Percentiles rank a stretch among this genome's conserved stretches.
Evolutionary conservation across 2,888 invertebrate genomes (phyloP).

Genomic region (Nephrotoma flavescens): DNA sequence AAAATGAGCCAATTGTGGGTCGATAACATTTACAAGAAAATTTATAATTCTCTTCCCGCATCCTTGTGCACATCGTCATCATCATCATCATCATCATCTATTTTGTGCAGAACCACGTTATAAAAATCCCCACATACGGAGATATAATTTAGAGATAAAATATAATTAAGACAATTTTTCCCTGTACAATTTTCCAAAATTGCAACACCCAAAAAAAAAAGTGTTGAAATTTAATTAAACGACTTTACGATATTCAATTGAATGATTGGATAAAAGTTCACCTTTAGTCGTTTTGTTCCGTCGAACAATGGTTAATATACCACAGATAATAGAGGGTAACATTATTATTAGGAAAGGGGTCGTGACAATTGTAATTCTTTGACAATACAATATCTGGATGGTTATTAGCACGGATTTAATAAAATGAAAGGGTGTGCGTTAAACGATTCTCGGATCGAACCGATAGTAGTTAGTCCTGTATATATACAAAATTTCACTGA

Average conservation of each 20-base stretch:
- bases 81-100: not conserved
- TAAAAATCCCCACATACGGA: not conserved
- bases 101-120: not conserved
- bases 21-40: not conserved
- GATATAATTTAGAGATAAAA: not conserved
- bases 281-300: not conserved
- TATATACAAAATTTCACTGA: too few relatives aligned
- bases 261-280: not conserved
- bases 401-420: not conserved
- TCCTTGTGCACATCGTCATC: not conserved
- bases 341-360: not conserved
- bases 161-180: not conserved
- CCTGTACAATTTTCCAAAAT: not conserved
- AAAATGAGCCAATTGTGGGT: not conserved
- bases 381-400: not conserved
- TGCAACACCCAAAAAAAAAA: not conserved
- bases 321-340: not conserved
- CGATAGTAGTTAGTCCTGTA: too few relatives aligned
- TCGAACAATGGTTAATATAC: not conserved
- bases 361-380: not conserved
- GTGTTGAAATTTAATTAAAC: not conserved
- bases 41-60: not conserved
- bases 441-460: not conserved
- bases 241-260: not conserved
- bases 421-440: not conserved